Evolutionary conservation across 2,888 invertebrate genomes (phyloP).

Genomic region (Mechanitis mazaeus): DNA sequence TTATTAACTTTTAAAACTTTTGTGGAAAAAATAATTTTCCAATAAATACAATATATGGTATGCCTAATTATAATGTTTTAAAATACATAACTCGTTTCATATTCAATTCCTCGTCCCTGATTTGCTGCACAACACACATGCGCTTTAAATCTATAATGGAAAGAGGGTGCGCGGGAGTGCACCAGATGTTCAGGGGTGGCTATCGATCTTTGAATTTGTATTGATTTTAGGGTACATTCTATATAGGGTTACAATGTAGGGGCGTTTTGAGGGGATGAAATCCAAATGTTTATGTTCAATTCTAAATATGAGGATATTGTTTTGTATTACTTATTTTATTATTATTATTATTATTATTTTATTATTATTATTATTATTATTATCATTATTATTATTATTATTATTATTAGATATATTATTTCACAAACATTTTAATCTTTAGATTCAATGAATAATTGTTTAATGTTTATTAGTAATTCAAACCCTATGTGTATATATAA

Average conservation of each 20-base stretch:
- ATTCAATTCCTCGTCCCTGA: conserved; percentile 8
- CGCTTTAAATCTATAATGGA: conserved; percentile 7
- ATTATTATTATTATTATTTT: too few relatives aligned
- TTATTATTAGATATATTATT: too few relatives aligned
- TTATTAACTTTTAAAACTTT: too few relatives aligned
- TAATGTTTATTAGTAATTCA: too few relatives aligned
- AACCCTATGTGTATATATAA: too few relatives aligned
- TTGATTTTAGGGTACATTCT: conserved; percentile 47
- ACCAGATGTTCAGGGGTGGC: conserved; percentile 62
- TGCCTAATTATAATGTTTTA: too few relatives aligned
- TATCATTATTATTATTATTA: too few relatives aligned
- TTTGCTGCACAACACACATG: conserved; percentile 12
- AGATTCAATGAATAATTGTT: too few relatives aligned
- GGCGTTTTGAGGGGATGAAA: conserved; percentile 21
- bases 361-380: too few relatives aligned
- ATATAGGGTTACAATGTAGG: conserved; percentile 41
- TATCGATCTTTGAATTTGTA: conserved; percentile 65
- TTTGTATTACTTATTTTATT: not conserved
- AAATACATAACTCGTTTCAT: not conserved
- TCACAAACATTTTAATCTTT: too few relatives aligned
- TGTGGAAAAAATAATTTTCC: too few relatives aligned
- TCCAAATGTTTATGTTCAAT: conserved; percentile 3
- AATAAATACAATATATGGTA: too few relatives aligned
- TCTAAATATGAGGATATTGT: conserved; percentile 11
- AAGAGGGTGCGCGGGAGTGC: conserved; percentile 28